phyloP scores from a whole-genome alignment of 2,797 vertebrate genomes.

The Enteromius thamalakanensis region DNA sequence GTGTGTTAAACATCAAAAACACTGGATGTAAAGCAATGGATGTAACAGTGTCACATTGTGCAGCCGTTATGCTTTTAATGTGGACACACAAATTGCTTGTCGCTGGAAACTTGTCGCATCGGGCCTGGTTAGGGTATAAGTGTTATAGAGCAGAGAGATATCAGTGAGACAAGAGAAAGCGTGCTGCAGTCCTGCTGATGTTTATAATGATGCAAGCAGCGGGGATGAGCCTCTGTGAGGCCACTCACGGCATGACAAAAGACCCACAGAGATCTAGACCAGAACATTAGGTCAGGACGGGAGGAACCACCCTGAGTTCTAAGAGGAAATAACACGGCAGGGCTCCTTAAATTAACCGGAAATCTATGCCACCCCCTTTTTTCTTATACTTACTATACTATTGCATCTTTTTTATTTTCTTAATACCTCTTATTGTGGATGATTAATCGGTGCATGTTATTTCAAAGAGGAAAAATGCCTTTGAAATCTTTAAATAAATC shows the following conservation, averaged over 20 bases:
- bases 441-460: not conserved
- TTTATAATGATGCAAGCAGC: constrained; percentile 38
- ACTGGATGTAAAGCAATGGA: not conserved
- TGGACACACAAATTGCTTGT: constrained; percentile 9
- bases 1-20: not conserved
- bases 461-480: not conserved
- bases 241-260: constrained; percentile 28
- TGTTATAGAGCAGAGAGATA: constrained; percentile 3
- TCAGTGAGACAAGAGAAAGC: not conserved
- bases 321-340: constrained; percentile 8
- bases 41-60: not conserved
- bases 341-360: constrained; percentile 10
- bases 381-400: not conserved
- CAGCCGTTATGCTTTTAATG: not conserved
- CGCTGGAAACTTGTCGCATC: constrained; percentile 5
- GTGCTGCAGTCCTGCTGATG: constrained; percentile 31
- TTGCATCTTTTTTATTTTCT: not conserved
- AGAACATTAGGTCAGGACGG: constrained; percentile 18
- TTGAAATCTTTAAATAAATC: not conserved
- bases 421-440: not conserved
- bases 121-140: constrained; percentile 1
- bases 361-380: not conserved
- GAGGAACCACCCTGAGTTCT: constrained; percentile 27
- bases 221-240: constrained; percentile 28
- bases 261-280: constrained; percentile 10